phyloP scores from a whole-genome alignment of 92 coral and sea anemone genomes.

The Siderastrea siderea region DNA sequence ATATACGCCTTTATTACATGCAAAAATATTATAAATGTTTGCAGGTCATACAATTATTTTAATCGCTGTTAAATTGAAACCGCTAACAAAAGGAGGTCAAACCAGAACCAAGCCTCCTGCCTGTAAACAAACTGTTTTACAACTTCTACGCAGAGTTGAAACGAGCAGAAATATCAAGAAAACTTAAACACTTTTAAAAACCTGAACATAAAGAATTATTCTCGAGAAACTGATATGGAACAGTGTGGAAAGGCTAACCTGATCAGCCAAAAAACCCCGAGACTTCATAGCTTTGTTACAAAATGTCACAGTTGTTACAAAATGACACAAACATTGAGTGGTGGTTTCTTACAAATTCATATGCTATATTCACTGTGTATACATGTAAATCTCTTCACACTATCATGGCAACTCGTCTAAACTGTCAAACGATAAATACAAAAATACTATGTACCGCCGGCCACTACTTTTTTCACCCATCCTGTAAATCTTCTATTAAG shows the following conservation, averaged over 20 bases:
- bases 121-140: background rate
- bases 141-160: constrained; percentile 4
- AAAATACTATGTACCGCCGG: constrained; percentile 24
- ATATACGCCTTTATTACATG: constrained; percentile 40
- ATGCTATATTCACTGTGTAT: background rate
- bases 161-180: background rate
- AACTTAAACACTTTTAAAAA: background rate
- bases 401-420: background rate
- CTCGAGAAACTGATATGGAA: no score
- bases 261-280: background rate
- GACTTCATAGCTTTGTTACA: background rate
- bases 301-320: background rate
- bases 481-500: background rate
- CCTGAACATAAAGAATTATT: background rate
- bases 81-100: background rate
- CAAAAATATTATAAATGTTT: constrained; percentile 25
- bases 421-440: constrained; percentile 17
- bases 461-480: no score
- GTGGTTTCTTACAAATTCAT: background rate
- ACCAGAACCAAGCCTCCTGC: background rate
- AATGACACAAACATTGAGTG: background rate
- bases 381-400: background rate
- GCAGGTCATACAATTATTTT: constrained; percentile 6
- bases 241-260: background rate
- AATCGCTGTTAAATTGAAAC: background rate